Evolutionary conservation across 2,888 invertebrate genomes (phyloP).

Genomic region (Himalopsyche tibetana): DNA sequence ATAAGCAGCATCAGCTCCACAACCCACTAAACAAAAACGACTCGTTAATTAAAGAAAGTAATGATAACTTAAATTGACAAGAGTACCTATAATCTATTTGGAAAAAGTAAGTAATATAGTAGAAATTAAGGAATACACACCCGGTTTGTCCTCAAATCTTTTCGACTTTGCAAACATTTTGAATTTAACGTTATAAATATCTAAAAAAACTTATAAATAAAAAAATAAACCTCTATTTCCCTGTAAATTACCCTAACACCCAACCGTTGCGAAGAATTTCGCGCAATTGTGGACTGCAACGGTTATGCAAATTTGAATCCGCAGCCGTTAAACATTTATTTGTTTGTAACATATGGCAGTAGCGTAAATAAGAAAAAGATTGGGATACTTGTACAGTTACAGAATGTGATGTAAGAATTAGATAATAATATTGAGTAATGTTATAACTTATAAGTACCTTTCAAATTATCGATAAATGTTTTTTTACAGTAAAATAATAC

Average conservation of each 20-base stretch:
- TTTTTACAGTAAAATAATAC: too few species aligned
- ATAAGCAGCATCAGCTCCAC: conserved; percentile 63
- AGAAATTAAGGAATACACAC: conserved; percentile 46
- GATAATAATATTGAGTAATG: too few species aligned
- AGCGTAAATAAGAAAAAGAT: too few species aligned
- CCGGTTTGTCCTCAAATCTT: conserved; percentile 59
- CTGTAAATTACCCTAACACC: not conserved
- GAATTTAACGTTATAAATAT: conserved; percentile 13
- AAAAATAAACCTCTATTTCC: not conserved
- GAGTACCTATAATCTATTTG: not conserved
- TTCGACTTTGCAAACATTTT: conserved; percentile 61
- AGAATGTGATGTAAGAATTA: too few species aligned
- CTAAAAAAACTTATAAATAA: conserved; percentile 23
- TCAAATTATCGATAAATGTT: too few species aligned
- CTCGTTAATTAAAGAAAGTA: not conserved
- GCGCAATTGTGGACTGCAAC: not conserved
- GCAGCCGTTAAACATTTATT: not conserved
- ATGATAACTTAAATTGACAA: not conserved
- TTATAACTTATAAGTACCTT: too few species aligned
- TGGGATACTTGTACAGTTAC: too few species aligned
- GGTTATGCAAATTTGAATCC: conserved; percentile 1
- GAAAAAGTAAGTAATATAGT: not conserved
- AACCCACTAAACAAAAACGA: conserved; percentile 59
- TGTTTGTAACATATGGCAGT: not conserved
- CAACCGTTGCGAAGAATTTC: not conserved